These are phyloP conservation scores for Venustaconcha ellipsiformis DNA, from an alignment of 1,140 invertebrate genomes.

Conservation along the genomic window DNA sequence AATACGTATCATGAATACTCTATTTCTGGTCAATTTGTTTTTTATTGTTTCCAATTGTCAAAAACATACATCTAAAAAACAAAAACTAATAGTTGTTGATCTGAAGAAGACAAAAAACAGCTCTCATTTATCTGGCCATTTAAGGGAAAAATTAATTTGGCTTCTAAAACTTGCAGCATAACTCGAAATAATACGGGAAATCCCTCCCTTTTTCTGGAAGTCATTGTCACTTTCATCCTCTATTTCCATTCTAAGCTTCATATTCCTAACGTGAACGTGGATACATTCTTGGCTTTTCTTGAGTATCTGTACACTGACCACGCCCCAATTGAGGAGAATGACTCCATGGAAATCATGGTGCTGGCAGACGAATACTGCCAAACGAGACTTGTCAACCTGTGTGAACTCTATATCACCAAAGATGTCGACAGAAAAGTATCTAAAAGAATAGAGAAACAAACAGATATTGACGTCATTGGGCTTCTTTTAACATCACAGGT, in stretches of 20 bases:
- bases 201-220: not conserved
- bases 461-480: constrained; percentile 63
- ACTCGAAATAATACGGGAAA: not conserved
- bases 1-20: too few relatives aligned
- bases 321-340: constrained; percentile 57
- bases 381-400: constrained; percentile 54
- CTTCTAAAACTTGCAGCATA: not conserved
- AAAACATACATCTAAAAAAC: too few relatives aligned
- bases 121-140: too few relatives aligned
- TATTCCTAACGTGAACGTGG: constrained; percentile 42
- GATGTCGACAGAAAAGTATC: constrained; percentile 55
- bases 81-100: too few relatives aligned
- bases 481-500: constrained; percentile 58
- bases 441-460: constrained; percentile 53
- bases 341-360: constrained; percentile 53
- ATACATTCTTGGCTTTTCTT: constrained; percentile 57
- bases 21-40: too few relatives aligned
- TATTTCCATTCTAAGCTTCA: constrained; percentile 38
- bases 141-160: too few relatives aligned
- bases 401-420: constrained; percentile 65
- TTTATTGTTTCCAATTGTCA: too few relatives aligned
- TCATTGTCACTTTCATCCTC: constrained; percentile 1
- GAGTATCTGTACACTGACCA: constrained; percentile 66
- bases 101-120: too few relatives aligned
- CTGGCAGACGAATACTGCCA: constrained; percentile 59